A percentile compares a stretch with the other conserved stretches of the same genome.
Evolutionary conservation across 2,113 vertebrate species (phyloP).

Genomic region (Myocastor coypus): DNA sequence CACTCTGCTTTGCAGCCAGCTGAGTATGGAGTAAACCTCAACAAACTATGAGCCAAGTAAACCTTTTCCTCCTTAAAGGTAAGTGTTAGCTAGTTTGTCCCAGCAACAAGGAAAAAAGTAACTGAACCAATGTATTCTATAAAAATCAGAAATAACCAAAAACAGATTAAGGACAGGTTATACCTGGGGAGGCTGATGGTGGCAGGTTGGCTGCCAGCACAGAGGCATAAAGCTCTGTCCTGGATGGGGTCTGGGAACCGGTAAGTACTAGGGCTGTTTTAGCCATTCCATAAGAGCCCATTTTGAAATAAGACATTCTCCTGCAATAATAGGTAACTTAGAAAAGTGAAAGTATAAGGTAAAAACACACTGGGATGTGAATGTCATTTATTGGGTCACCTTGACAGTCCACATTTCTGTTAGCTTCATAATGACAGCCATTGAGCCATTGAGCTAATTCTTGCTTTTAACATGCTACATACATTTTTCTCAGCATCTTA

Average conservation of each 20-base stretch:
- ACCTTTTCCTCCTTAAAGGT: no score
- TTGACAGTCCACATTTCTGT: background rate
- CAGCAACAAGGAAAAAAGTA: no score
- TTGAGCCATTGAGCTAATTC: background rate
- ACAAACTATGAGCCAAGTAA: no score
- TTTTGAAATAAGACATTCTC: background rate
- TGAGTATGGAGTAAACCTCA: no score
- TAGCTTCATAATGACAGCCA: background rate
- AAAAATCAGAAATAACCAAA: background rate
- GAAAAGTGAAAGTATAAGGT: background rate
- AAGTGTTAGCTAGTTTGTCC: no score
- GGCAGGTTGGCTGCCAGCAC: accelerated
- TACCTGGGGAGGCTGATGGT: background rate
- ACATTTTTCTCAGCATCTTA: background rate
- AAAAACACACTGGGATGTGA: background rate
- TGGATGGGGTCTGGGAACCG: background rate
- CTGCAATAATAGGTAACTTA: background rate
- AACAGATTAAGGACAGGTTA: background rate
- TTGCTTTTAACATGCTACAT: background rate
- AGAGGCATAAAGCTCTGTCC: background rate
- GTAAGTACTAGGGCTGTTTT: background rate
- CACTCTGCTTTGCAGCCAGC: no score
- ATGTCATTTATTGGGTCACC: background rate
- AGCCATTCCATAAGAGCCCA: background rate
- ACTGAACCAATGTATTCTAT: background rate